Conservation (phyloP, 2,113 vertebrate species). For the Ciconia boyciana region DNA sequence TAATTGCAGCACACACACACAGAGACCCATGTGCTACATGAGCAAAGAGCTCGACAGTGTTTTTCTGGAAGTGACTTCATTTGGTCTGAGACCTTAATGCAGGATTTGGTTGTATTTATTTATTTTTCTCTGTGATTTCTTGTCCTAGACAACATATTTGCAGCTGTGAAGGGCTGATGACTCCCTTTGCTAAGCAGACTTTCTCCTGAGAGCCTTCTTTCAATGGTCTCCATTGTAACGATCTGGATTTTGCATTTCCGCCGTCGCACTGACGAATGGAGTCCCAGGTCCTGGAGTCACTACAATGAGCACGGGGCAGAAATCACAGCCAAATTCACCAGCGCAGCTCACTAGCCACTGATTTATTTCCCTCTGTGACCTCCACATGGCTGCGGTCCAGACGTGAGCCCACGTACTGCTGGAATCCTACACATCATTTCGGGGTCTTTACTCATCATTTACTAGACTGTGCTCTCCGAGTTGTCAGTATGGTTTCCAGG, state of each 20-base stretch:
- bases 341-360: not conserved
- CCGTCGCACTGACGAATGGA: not conserved
- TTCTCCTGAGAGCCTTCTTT: conserved; percentile 25
- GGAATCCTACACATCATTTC: not conserved
- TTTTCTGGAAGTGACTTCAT: conserved; percentile 60
- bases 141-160: conserved; percentile 8
- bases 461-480: not conserved
- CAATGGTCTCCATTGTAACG: not conserved
- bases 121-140: conserved; percentile 13
- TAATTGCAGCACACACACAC: not conserved
- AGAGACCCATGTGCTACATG: not conserved
- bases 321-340: conserved; percentile 29
- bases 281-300: not conserved
- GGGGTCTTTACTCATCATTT: conserved; percentile 14
- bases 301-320: not conserved
- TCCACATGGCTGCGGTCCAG: not conserved
- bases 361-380: conserved; percentile 46
- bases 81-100: not conserved
- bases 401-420: not conserved
- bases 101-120: conserved; percentile 36
- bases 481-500: not conserved
- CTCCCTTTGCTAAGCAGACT: conserved; percentile 7
- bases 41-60: not conserved
- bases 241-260: conserved; percentile 29
- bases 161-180: conserved; percentile 45